A percentile compares a stretch with the other conserved stretches of the same genome.
Evolutionary conservation across 2,888 invertebrate genomes (phyloP).

Genomic region (Epinotia demarniana): DNA sequence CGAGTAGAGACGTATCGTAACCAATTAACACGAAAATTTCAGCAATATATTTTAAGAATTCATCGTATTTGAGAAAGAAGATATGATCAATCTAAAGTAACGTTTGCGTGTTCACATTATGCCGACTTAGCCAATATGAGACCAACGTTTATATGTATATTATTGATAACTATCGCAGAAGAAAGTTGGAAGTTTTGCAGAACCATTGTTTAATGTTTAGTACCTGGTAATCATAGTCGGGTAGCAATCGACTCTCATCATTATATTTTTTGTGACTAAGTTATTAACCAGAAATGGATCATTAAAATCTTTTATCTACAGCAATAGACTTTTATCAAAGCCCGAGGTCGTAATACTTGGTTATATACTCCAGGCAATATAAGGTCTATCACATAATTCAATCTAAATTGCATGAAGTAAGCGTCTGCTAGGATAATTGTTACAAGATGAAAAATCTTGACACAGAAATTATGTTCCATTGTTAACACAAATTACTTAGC

Average conservation of each 20-base stretch:
- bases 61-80: too few relatives aligned
- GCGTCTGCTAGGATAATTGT: background rate
- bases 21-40: too few relatives aligned
- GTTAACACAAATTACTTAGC: background rate
- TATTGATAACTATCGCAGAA: too few relatives aligned
- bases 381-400: conserved; percentile 1
- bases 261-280: background rate
- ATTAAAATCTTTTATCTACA: background rate
- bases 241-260: too few relatives aligned
- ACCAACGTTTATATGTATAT: too few relatives aligned
- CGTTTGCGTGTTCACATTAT: too few relatives aligned
- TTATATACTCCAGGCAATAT: background rate
- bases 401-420: conserved; percentile 2
- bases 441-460: background rate
- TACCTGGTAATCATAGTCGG: too few relatives aligned
- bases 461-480: background rate
- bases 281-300: background rate
- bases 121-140: too few relatives aligned
- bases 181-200: too few relatives aligned
- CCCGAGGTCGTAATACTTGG: background rate
- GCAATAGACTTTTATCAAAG: background rate
- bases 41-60: too few relatives aligned
- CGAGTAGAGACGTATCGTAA: background rate
- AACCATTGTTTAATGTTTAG: too few relatives aligned
- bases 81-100: too few relatives aligned